Conservation (phyloP, 1,140 invertebrate genomes). For the Artemia franciscana region DNA sequence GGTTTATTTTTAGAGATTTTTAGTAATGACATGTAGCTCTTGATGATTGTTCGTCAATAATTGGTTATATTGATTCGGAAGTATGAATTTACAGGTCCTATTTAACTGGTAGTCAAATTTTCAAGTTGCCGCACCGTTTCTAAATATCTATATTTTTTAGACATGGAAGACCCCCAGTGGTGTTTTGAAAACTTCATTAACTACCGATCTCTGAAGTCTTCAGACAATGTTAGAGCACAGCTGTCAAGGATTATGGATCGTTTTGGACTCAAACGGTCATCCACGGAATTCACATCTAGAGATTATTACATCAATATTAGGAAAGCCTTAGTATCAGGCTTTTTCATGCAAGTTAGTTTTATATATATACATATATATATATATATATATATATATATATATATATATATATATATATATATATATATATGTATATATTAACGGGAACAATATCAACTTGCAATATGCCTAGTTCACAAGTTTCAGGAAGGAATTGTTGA, state of each 20-base stretch:
- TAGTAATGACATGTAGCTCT: no score
- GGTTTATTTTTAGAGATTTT: no score
- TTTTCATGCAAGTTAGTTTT: constrained; percentile 85
- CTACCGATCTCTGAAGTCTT: constrained; percentile 86
- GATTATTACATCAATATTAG: constrained; percentile 98
- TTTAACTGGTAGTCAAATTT: no score
- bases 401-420: no score
- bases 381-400: background rate
- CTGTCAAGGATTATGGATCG: constrained; percentile 68
- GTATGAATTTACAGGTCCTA: no score
- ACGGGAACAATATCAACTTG: no score
- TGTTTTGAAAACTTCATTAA: constrained; percentile 99
- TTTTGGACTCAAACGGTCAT: constrained; percentile 74
- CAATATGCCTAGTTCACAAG: no score
- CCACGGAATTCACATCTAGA: constrained; percentile 94
- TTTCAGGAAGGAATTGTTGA: no score
- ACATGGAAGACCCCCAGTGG: constrained; percentile 81
- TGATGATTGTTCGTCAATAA: no score
- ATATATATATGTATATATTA: no score
- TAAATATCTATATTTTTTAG: constrained; percentile 17
- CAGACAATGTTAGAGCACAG: constrained; percentile 61
- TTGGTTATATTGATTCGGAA: no score
- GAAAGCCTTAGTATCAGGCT: constrained; percentile 89
- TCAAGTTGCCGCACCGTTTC: no score
- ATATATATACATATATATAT: background rate